Evolutionary conservation across 2,113 vertebrate species (phyloP).

Genomic region (Trogon surrucura): DNA sequence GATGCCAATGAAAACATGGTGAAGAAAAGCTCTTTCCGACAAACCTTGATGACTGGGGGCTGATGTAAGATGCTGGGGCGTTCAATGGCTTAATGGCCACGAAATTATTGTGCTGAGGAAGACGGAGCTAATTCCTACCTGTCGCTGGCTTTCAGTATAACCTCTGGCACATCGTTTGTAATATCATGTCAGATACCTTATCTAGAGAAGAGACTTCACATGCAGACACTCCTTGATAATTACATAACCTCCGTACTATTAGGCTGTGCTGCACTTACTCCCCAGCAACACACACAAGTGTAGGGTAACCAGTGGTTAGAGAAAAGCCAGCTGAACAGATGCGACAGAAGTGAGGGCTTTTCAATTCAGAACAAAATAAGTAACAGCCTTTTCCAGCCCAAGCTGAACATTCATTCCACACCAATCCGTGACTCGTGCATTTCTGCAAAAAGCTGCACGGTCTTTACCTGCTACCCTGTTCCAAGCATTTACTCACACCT

Average conservation of each 20-base stretch:
- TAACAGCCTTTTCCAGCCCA: not conserved
- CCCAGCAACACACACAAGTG: not conserved
- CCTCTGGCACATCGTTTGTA: not conserved
- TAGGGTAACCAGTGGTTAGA: not conserved
- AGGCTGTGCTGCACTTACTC: not conserved
- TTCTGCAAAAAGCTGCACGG: not conserved
- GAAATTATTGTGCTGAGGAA: not conserved
- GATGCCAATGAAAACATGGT: not conserved
- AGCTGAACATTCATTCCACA: not conserved
- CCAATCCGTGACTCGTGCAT: not conserved
- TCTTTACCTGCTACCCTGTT: not conserved
- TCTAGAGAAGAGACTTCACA: not conserved
- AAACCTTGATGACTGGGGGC: not conserved
- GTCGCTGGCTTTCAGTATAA: not conserved
- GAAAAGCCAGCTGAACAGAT: not conserved
- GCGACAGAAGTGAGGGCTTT: not conserved
- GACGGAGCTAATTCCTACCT: not conserved
- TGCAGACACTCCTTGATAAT: not conserved
- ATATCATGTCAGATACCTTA: not conserved
- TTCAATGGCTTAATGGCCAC: not conserved
- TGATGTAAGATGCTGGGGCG: not conserved
- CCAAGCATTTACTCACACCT: not conserved
- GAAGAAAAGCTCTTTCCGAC: not conserved
- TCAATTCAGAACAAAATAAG: not conserved
- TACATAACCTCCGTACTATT: not conserved